These are phyloP conservation scores for Protobothrops mucrosquamatus DNA, from an alignment of 2,113 vertebrate species.

Conservation along the genomic window DNA sequence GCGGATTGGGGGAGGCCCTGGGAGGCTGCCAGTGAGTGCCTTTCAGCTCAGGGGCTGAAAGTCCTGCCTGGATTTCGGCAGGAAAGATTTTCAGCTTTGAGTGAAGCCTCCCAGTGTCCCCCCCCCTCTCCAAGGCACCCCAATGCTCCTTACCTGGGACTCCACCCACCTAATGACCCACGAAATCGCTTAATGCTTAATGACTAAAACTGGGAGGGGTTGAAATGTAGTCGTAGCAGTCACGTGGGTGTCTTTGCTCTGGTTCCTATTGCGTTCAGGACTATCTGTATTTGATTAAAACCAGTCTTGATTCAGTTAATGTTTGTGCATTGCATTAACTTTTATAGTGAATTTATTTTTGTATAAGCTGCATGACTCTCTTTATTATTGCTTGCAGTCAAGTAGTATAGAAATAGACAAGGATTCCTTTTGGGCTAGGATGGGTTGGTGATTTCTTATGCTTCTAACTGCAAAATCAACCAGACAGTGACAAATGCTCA, in stretches of 20 bases:
- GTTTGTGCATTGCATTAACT: neutral
- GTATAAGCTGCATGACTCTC: neutral
- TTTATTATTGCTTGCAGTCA: slow-evolving; percentile 21
- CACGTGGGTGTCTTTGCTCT: neutral
- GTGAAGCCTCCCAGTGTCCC: neutral
- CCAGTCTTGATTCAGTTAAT: neutral
- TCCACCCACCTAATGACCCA: neutral
- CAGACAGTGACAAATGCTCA: slow-evolving; percentile 20
- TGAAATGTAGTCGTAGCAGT: neutral
- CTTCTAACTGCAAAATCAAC: slow-evolving; percentile 8
- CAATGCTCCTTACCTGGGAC: neutral
- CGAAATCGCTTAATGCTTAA: neutral
- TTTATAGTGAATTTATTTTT: neutral
- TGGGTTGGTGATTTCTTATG: slow-evolving; percentile 25
- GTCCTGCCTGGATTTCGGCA: neutral
- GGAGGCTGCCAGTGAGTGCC: neutral
- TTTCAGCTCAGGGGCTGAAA: neutral
- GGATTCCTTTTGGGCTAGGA: slow-evolving; percentile 5
- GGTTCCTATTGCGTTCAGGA: neutral
- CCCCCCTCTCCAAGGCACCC: neutral
- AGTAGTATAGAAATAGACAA: slow-evolving; percentile 13
- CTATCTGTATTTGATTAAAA: neutral
- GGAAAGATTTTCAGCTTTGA: neutral
- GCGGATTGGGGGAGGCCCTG: neutral
- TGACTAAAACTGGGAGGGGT: neutral